Evolutionary conservation across 2,797 vertebrate species (phyloP), one percentile per base, ranked within the genome.

Genomic region (Rhynchotus rufescens): DNA sequence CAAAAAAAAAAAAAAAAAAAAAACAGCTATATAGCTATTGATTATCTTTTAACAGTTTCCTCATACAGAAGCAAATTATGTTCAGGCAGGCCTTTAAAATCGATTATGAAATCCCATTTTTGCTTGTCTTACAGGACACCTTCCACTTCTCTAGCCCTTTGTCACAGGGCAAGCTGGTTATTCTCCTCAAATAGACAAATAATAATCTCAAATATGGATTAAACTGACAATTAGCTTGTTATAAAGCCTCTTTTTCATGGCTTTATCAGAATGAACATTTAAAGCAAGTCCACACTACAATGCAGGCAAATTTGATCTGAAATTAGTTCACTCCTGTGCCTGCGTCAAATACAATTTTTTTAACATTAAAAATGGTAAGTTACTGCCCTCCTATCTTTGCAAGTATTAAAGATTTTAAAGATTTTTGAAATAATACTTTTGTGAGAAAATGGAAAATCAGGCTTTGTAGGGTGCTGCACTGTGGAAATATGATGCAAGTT

Each of bases 1-100:
- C 22, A 45, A 89, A 92, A 88, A 80, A 86, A 93, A 87, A 47
- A 45, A 89, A 92, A 88, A 80, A 86, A 93, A 87, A 84, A 80
- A 85, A 94, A 88, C 45, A 40, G 83, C 74, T 83, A 20, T 1
- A 3, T 68, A 85, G 44, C 54, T 91, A 60, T 89, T 34, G 49
- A 64, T 77, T 88, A 79, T 52, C 72, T 89, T 78, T 87, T 83
- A 75, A 65, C 19, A 65, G 34, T 65, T 75, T 67, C 40, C 21
- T 30, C 78, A 47, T 68, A 83, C 45, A 83, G 36, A 25, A 60
- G 28, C 19, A 80, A 77, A 72, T 64, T 51, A 21, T 57, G 49
- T 49, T 72, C 57, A 25, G 14, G 6, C 28, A 61, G 59, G n/a
- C 25, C 45, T 66, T 62, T 75, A 67, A 59, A 73, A 68, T 72